phyloP scores from a whole-genome alignment of 2,888 invertebrate genomes.

The Xanthia togata region DNA sequence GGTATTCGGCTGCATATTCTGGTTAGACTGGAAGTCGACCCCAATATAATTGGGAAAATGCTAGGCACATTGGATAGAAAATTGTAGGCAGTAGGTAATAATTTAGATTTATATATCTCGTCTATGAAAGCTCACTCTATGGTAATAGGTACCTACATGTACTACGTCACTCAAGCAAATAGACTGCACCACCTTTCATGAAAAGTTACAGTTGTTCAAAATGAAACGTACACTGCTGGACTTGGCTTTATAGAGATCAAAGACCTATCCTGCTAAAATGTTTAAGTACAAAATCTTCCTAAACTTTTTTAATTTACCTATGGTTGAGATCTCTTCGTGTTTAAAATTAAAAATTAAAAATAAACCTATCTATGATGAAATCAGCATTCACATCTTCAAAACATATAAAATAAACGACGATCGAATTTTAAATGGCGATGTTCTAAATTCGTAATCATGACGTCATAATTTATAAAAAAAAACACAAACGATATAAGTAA shows the following conservation, averaged over 20 bases:
- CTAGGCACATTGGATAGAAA: neutral
- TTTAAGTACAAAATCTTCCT: neutral
- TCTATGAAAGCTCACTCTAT: conserved; percentile 22
- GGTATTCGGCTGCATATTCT: no score
- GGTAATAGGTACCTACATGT: no score
- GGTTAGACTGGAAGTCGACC: no score
- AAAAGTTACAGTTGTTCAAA: neutral
- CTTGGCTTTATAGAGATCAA: neutral
- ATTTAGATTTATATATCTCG: neutral
- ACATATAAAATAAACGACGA: neutral
- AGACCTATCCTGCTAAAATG: neutral
- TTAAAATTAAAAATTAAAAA: neutral
- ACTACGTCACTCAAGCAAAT: conserved; percentile 15
- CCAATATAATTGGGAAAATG: no score
- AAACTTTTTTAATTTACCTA: neutral
- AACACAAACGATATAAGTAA: neutral
- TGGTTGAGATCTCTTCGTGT: neutral
- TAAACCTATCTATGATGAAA: no score
- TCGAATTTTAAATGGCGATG: neutral
- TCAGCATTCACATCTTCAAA: neutral
- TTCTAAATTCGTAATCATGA: neutral
- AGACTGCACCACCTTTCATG: neutral
- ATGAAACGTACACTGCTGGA: neutral
- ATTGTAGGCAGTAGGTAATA: conserved; percentile 14
- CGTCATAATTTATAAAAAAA: neutral